Conservation (phyloP, 2,113 vertebrate genomes). For the Tautogolabrus adspersus region DNA sequence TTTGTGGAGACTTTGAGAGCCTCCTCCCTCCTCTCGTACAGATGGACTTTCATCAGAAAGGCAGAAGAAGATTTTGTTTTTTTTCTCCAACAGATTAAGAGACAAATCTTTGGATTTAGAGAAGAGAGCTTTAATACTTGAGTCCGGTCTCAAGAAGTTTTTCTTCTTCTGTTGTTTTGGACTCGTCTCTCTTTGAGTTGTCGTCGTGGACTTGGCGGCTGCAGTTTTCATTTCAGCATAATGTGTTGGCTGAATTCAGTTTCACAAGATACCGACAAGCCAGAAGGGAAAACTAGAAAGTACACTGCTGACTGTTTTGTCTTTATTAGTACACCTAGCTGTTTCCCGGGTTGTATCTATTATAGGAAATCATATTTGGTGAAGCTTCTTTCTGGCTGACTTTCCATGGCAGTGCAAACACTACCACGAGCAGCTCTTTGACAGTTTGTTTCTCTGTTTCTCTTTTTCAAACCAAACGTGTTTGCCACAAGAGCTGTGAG, state of each 20-base stretch:
- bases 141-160: neutral
- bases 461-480: conserved; percentile 10
- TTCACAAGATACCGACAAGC: neutral
- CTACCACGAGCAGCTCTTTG: conserved; percentile 15
- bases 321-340: neutral
- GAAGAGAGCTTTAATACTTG: neutral
- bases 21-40: neutral
- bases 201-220: neutral
- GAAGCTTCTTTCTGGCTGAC: neutral
- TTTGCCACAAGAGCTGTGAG: conserved; percentile 22
- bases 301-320: neutral
- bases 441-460: conserved; percentile 23
- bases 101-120: neutral
- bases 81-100: neutral
- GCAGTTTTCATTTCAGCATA: neutral
- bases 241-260: neutral
- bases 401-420: conserved; percentile 12
- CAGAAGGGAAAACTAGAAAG: neutral
- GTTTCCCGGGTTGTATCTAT: neutral
- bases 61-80: neutral
- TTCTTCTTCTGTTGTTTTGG: neutral
- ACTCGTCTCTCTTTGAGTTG: neutral
- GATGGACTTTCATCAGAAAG: neutral
- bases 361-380: neutral
- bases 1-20: too few relatives aligned